Evolutionary conservation across 2,888 invertebrate genomes (phyloP), one percentile per base, ranked within the genome.

Genomic region (Helicoverpa assulta): DNA sequence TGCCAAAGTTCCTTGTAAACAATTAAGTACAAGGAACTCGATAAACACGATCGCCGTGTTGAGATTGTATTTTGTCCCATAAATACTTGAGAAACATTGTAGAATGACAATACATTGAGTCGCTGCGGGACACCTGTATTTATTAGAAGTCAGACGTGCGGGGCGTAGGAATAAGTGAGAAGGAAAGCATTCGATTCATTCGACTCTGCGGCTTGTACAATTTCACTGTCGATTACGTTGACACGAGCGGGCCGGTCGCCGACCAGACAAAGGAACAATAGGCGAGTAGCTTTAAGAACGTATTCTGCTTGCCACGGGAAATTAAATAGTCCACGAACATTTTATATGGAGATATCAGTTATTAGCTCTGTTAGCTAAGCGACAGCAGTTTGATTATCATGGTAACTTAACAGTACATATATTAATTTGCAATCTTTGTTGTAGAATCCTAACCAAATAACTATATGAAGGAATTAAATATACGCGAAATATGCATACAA

Each of bases 181-280:
- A 56, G 53, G 57, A 66, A 74, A 64, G 73, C 55, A 67, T 78
- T 70, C 40, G 57, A 64, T 69, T 73, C 65, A 70, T 58, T 55
- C 57, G 19, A 21, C 52, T 40, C 52, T 69, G 70, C 59, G 65
- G 70, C 50, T 67, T 66, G 61, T 67, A 72, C 73, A 79, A 83
- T 85, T 85, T 84, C 77, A 80, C 76, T 78, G 86, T 80, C 82
- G 72, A 82, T 84, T 80, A 75, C 73, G 29, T 64, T 61, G 73
- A 75, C 75, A 76, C 55, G 70, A 70, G 50, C 58, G 72, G 43
- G 71, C 18, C 50, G 55, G 63, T 64, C 52, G 33, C 29, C 26
- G 53, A 18, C n/a, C 72, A 67, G 51, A 66, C 73, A 78, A 78
- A 77, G 60, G 59, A 58, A 67, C 78, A 62, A 72, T 65, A 68